A percentile compares a stretch with the other conserved stretches of the same genome.
Conservation (phyloP, 2,797 vertebrate genomes). For the Schizopygopsis malacanthus region DNA sequence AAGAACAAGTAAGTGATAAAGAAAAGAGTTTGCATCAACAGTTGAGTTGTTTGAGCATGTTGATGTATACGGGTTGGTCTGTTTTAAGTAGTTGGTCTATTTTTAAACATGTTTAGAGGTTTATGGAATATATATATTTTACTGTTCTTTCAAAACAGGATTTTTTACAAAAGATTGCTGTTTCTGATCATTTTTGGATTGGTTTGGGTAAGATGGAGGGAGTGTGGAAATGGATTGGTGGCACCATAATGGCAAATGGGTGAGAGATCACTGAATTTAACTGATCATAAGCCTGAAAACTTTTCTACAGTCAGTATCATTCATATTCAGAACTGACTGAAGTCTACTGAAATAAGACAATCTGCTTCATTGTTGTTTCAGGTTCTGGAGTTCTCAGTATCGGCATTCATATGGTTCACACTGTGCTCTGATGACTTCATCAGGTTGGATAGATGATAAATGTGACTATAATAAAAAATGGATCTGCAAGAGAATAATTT, state of each 20-base stretch:
- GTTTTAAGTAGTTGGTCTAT: no score
- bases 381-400: fast-evolving
- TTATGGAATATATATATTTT: no score
- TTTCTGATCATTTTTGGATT: neutral
- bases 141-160: neutral
- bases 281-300: neutral
- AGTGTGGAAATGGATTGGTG: neutral
- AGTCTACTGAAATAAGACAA: neutral
- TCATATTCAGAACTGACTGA: no score
- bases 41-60: no score
- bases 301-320: neutral
- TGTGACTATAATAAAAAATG: fast-evolving
- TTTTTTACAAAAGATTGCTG: neutral
- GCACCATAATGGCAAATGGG: neutral
- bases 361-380: slow-evolving; percentile 8
- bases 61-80: no score
- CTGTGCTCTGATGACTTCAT: neutral
- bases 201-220: neutral
- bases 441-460: fast-evolving
- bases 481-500: slow-evolving; percentile 5
- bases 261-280: neutral
- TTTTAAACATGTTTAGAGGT: no score
- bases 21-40: no score
- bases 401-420: fast-evolving
- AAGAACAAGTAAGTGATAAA: neutral